Evolutionary conservation across 1,140 invertebrate genomes (phyloP), one percentile per base, ranked within the genome.

Genomic region (Lasaia peninsularis): DNA sequence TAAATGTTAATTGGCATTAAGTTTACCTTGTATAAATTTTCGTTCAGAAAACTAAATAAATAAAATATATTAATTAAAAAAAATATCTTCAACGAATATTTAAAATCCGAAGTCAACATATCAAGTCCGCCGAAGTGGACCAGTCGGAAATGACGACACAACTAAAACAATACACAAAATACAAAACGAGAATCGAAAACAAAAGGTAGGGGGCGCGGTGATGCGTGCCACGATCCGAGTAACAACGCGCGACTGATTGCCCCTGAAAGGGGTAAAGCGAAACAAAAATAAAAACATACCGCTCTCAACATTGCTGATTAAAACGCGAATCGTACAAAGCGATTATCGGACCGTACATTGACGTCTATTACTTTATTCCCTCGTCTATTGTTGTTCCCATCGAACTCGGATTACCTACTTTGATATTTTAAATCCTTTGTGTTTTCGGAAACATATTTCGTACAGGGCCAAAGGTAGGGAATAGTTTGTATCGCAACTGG

Each of bases 321-420:
- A 80, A 83, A 81, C 69, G 63, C 71, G 63, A 74, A 64, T 69
- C 61, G 69, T 60, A 86, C 80, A 83, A 86, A 83, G 82, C 75
- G 82, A 83, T 86, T 80, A 85, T 76, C 77, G 77, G 80, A 80
- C 75, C 80, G 77, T 80, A 65, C 66, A 55, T 61, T 63, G 70
- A 48, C 72, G 67, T 75, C 76, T 79, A 78, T 78, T 79, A 75
- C 73, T 71, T 78, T 68, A 73, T 69, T 44, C 63, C 61, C 56
- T 49, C 57, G 34, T 56, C 61, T 57, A 62, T 76, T 78, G 67
- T 78, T 71, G 65, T 61, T 63, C 53, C 62, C 67, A 73, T 75
- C 69, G 66, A 68, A 65, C 68, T 60, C 52, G 62, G 68, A 80
- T 77, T 75, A 73, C 62, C 49, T 57, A 62, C 60, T 66, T 65